Base-by-base conservation (phyloP, 1,140 invertebrate genomes). In the Pomacea maculata region DNA sequence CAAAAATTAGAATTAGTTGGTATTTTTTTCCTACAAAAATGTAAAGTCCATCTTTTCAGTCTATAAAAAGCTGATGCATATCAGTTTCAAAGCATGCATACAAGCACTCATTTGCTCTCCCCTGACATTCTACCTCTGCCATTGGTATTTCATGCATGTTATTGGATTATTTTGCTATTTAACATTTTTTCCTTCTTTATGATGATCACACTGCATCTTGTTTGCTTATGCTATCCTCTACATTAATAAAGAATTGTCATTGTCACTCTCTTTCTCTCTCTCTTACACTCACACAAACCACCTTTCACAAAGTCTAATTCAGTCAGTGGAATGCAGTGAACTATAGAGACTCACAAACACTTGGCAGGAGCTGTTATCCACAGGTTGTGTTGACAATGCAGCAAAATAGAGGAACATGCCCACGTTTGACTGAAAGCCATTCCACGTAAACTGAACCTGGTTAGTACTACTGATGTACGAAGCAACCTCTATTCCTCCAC, bases 321-420 rank as follows among this genome's bases (percentile, higher is more conserved):
- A 45, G 34, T 45, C 34, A 19, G 64, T 19, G 64, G n/a, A 21
- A 72, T 57, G 10, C 19, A 79, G 57, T 25, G 45, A 10, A 5
- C 2, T 45, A 79, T 19, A 19, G 64, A 5, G 52, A 86, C 86
- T 86, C 80, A 87, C 85, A 85, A 83, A 85, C 52, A 71, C 78
- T 76, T 83, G 79, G 83, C 87, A 88, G 73, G 76, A 79, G 9
- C 29, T 75, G 25, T 75, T 82, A 34, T 83, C 83, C 11, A 82
- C 73, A 14, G 82, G 71, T 15, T 79, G 57, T 64, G 82, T 83
- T 8, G 86, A 85, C 17, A 87, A 55, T 14, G 83, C 87, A 21
- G 86, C 80, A 70, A 84, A 86, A 64, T 88, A 88, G 73, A 86
- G 80, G 75, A 87, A 74, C 34, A 88, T 86, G 8, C 83, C 86